Evolutionary conservation across 1,140 invertebrate species (phyloP).

Genomic region (Idris sp.): DNA sequence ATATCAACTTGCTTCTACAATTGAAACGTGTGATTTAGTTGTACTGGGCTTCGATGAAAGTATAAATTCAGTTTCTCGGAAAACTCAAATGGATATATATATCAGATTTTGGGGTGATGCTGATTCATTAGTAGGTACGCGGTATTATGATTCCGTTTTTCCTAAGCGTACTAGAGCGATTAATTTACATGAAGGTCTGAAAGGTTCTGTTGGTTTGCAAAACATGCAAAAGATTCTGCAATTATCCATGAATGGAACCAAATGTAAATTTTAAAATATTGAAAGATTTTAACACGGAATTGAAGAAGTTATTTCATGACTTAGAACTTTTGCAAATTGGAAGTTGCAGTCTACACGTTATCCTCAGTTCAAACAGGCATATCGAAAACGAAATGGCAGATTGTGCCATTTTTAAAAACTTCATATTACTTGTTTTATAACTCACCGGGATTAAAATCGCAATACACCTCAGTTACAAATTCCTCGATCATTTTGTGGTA

Average conservation of each 20-base stretch:
- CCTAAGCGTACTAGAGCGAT: not conserved
- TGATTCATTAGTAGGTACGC: slow-evolving; percentile 6
- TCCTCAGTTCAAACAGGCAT: slow-evolving; percentile 61
- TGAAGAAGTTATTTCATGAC: slow-evolving; percentile 11
- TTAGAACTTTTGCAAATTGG: slow-evolving; percentile 38
- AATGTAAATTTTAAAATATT: slow-evolving; percentile 33
- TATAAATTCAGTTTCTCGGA: slow-evolving; percentile 35
- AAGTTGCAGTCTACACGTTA: slow-evolving; percentile 56
- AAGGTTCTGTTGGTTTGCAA: slow-evolving; percentile 1
- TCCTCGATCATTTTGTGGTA: slow-evolving; percentile 58
- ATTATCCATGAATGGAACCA: slow-evolving; percentile 28
- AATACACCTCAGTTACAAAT: slow-evolving; percentile 30
- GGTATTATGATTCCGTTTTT: slow-evolving; percentile 28
- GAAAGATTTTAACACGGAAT: slow-evolving; percentile 17
- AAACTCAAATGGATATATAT: slow-evolving; percentile 39
- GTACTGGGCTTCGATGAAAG: slow-evolving; percentile 43
- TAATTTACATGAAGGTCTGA: slow-evolving; percentile 19
- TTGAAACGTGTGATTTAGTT: not conserved
- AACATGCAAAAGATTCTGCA: slow-evolving; percentile 20
- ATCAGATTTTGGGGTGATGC: slow-evolving; percentile 31
- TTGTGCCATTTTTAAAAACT: slow-evolving; percentile 39
- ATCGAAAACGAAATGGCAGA: slow-evolving; percentile 6
- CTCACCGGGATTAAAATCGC: not conserved
- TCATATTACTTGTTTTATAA: slow-evolving; percentile 40
- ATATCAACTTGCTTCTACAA: not conserved